These are phyloP conservation scores for Heteropelma amictum DNA, from an alignment of 2,888 invertebrate species.

Conservation along the genomic window DNA sequence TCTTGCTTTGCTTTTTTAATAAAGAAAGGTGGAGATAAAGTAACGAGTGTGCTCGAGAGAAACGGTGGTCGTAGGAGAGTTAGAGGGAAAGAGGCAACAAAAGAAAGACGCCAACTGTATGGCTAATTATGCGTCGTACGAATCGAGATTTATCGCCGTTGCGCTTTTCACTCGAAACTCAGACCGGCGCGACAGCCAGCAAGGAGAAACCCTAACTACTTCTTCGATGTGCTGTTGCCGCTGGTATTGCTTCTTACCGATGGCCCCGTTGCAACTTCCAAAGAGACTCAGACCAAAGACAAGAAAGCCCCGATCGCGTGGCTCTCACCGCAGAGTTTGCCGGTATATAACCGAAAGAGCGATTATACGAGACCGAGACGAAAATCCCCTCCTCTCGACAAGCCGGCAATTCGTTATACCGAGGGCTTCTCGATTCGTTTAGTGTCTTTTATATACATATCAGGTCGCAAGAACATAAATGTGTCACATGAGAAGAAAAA, in stretches of 20 bases:
- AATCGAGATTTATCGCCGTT: conserved; percentile 69
- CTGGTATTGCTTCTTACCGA: conserved; percentile 31
- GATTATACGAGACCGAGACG: conserved; percentile 11
- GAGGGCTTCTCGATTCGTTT: conserved; percentile 38
- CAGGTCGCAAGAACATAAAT: background rate
- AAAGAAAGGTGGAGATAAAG: conserved; percentile 16
- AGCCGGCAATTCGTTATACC: conserved; percentile 40
- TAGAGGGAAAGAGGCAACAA: conserved; percentile 34
- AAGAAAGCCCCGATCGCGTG: conserved; percentile 36
- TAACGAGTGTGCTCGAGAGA: conserved; percentile 28
- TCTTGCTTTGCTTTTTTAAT: background rate
- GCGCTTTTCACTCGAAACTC: conserved; percentile 50
- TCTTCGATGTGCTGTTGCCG: conserved; percentile 20
- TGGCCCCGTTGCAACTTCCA: conserved; percentile 38
- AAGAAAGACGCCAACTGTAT: conserved; percentile 44
- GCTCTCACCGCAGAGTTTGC: conserved; percentile 3
- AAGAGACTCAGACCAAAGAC: conserved; percentile 11
- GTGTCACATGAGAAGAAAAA: background rate
- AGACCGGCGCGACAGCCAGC: conserved; percentile 29
- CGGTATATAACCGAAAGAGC: conserved; percentile 6
- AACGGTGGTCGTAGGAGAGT: background rate
- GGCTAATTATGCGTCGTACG: conserved; percentile 69
- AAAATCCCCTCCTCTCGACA: conserved; percentile 40
- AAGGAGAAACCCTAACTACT: conserved; percentile 24
- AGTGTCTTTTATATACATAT: conserved; percentile 3